Evolutionary conservation across 2,888 invertebrate species (phyloP), one percentile per base, ranked within the genome.

Genomic region (Sesia bembeciformis): DNA sequence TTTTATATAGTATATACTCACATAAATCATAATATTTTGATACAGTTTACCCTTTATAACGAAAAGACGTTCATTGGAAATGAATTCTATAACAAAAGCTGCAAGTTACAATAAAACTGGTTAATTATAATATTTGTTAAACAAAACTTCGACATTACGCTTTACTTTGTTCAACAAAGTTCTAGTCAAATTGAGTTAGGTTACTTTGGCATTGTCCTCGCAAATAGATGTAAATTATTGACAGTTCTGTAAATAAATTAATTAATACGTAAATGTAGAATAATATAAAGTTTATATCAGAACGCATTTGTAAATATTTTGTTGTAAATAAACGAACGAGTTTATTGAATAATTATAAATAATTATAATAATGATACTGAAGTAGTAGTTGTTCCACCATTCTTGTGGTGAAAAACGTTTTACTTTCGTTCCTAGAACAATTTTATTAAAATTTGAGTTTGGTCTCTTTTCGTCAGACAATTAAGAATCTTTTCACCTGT

Each of bases 351-450:
- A 65, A 65, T 57, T 56, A 23, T 7, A 5, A 7, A 6, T 23
- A 23, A 46, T 4, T 7, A 7, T 38, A 7, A 46, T 46, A 46
- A 3, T 23, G 46, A 46, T 3, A 46, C 39, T 38, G 56, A 58
- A 57, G 53, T 61, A 60, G 62, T 77, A 75, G 74, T 66, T 62
- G 66, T 72, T 73, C 69, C 67, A 82, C 80, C 79, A 77, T 66
- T 74, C 51, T 63, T 58, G 75, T 79, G 84, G 83, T 84, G 75
- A 72, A 78, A 76, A 80, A 79, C 62, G 71, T 64, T 71, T 74
- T 72, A 55, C 54, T 74, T 80, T 65, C 68, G 87, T 88, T 88
- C 87, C 68, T 86, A 87, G 85, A 86, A 87, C 86, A 70, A 69
- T 69, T 65, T 70, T 67, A 69, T 68, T 61, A 46, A 46, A 46